A percentile compares a stretch with the other conserved stretches of the same genome.
Evolutionary conservation across 2,113 vertebrate genomes (phyloP).

Genomic region (Nicator chloris): DNA sequence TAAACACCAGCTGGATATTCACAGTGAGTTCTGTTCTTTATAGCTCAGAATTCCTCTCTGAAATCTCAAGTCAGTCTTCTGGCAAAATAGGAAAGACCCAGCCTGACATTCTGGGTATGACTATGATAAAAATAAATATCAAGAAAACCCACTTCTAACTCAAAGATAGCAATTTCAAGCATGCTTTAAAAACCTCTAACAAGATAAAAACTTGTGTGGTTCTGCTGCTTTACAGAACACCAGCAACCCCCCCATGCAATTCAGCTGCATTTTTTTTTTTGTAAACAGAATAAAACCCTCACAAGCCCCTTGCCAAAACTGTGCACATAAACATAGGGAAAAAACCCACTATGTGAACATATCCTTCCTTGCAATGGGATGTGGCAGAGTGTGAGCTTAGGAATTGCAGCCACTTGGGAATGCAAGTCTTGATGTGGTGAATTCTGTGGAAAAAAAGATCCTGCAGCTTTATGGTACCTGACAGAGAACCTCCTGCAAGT

Average conservation of each 20-base stretch:
- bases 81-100: not conserved
- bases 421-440: not conserved
- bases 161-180: not conserved
- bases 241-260: not conserved
- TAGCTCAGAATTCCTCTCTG: not conserved
- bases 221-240: not conserved
- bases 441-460: not conserved
- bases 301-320: not conserved
- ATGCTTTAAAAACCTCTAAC: not conserved
- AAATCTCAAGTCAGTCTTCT: not conserved
- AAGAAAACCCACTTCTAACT: not conserved
- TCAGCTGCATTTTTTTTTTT: not conserved
- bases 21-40: not conserved
- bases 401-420: not conserved
- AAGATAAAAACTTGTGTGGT: not conserved
- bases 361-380: not conserved
- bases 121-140: not conserved
- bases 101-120: not conserved
- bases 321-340: not conserved
- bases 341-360: not conserved
- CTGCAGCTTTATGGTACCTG: not conserved
- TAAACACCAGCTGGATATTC: not conserved
- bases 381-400: not conserved
- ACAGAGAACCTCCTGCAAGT: not conserved
- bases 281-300: not conserved